Evolutionary conservation across 2,113 vertebrate species (phyloP).

Genomic region (Galemys pyrenaicus): DNA sequence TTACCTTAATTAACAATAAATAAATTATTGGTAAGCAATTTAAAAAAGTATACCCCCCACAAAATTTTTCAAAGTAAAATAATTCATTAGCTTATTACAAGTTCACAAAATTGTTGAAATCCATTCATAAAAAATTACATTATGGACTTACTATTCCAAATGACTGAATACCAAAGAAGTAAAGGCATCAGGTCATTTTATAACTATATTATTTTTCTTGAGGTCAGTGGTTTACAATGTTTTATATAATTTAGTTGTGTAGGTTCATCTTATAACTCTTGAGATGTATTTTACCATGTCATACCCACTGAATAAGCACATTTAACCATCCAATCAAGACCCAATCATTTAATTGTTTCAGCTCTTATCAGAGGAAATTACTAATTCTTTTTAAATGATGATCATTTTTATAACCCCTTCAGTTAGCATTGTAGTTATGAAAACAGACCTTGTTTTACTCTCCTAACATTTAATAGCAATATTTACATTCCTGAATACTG

Average conservation of each 20-base stretch:
- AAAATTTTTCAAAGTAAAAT: too few species aligned
- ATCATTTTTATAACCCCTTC: constrained; percentile 52
- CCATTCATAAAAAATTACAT: constrained; percentile 60
- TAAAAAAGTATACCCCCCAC: too few species aligned
- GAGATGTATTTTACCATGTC: too few species aligned
- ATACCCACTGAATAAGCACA: too few species aligned
- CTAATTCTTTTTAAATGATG: constrained; percentile 62
- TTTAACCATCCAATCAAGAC: constrained; percentile 31
- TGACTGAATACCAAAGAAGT: constrained; percentile 67
- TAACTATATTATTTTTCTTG: too few species aligned
- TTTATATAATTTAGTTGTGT: too few species aligned
- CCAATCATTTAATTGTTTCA: constrained; percentile 54
- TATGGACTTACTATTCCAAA: constrained; percentile 66
- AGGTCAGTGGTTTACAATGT: background rate
- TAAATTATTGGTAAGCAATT: too few species aligned
- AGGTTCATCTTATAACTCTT: too few species aligned
- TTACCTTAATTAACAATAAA: too few species aligned
- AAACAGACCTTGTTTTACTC: constrained; percentile 46
- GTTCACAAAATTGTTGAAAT: constrained; percentile 30
- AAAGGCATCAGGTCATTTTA: background rate
- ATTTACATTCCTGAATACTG: constrained; percentile 52
- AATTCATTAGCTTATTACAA: background rate
- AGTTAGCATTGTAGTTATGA: constrained; percentile 65
- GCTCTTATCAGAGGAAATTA: constrained; percentile 69
- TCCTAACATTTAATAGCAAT: background rate